These are phyloP conservation scores for Scotopteryx bipunctaria DNA, from an alignment of 2,888 invertebrate genomes.

Conservation along the genomic window DNA sequence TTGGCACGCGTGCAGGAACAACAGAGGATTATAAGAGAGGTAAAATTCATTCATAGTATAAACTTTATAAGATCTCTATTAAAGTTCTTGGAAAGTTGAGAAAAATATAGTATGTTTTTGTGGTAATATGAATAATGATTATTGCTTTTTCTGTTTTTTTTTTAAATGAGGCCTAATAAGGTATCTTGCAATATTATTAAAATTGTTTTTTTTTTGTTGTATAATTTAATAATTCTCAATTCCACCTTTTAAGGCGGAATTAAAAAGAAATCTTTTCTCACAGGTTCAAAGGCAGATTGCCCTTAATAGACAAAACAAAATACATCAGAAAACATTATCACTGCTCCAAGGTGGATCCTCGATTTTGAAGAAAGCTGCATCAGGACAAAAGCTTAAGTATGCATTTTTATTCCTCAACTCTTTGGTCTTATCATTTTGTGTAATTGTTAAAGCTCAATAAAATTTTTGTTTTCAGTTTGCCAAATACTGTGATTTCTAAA, in stretches of 20 bases:
- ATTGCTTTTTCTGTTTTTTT: too few species aligned
- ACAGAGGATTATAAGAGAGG: conserved; percentile 90
- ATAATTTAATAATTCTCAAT: conserved; percentile 13
- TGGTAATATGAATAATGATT: too few species aligned
- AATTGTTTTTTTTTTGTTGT: background rate
- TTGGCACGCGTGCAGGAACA: conserved; percentile 93
- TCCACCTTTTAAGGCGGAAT: conserved; percentile 27
- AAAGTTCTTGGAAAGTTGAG: too few species aligned
- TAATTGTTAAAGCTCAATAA: too few species aligned
- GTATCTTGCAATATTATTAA: background rate
- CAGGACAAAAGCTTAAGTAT: conserved; percentile 70
- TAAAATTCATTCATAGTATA: conserved; percentile 37
- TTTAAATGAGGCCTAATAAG: too few species aligned
- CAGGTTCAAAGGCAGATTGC: conserved; percentile 90
- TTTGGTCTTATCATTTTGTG: too few species aligned
- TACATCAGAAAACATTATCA: conserved; percentile 88
- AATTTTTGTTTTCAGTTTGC: conserved; percentile 65
- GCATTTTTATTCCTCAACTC: background rate
- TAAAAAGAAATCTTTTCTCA: conserved; percentile 24
- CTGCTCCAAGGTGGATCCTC: conserved; percentile 88
- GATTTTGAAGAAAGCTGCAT: conserved; percentile 70
- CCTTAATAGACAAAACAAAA: conserved; percentile 87
- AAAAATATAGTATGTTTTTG: too few species aligned
- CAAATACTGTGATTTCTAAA: conserved; percentile 76
- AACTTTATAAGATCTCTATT: background rate